phyloP scores from a whole-genome alignment of 2,113 vertebrate species.

The Potamarius usumacintae region DNA sequence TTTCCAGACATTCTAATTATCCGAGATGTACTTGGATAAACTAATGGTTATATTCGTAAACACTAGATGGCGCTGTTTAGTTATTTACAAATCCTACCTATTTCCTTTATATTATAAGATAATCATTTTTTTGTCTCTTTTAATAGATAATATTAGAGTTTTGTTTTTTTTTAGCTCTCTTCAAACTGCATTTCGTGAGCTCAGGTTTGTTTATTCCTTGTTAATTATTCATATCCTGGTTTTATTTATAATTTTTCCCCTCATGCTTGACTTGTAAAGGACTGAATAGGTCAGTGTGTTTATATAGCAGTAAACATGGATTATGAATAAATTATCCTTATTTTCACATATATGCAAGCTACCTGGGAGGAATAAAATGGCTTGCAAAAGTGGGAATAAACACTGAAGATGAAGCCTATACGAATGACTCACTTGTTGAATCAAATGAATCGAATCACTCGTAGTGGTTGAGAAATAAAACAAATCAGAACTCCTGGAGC shows the following conservation, averaged over 20 bases:
- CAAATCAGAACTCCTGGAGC: neutral
- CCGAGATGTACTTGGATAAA: no score
- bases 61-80: slow-evolving; percentile 9
- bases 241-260: neutral
- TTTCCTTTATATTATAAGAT: neutral
- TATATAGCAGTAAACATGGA: neutral
- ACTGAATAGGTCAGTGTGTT: neutral
- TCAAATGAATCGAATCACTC: neutral
- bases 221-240: neutral
- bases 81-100: neutral
- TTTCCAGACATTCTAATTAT: no score
- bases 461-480: neutral
- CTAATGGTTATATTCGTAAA: neutral
- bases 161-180: neutral
- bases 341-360: neutral
- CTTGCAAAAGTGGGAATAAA: neutral
- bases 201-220: neutral
- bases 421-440: neutral
- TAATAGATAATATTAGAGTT: neutral
- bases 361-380: neutral
- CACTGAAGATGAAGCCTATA: neutral
- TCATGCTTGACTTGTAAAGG: neutral
- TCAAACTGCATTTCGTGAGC: neutral
- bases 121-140: neutral
- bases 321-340: neutral